These are phyloP conservation scores for Alloscopus bannaensis DNA, from an alignment of 2,888 invertebrate species.

Conservation along the genomic window DNA sequence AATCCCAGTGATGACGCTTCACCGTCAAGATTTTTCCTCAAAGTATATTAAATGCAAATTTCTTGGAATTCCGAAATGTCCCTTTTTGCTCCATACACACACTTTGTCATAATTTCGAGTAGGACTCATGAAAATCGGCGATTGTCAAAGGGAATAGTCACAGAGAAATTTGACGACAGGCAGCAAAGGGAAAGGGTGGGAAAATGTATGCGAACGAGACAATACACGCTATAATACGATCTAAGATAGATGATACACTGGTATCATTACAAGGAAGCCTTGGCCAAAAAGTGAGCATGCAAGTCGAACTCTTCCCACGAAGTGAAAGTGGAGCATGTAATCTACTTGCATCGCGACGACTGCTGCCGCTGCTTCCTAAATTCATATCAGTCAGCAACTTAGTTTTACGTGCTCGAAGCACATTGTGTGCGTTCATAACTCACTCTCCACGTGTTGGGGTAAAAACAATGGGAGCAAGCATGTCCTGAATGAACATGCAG, in stretches of 20 bases:
- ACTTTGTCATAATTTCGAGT: too few species aligned
- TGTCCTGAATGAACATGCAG: neutral
- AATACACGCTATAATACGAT: too few species aligned
- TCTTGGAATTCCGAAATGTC: neutral
- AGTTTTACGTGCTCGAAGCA: neutral
- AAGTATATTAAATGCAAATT: neutral
- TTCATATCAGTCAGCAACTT: neutral
- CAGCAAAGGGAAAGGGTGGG: too few species aligned
- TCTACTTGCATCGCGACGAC: neutral
- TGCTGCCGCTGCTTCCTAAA: neutral
- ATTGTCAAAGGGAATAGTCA: too few species aligned
- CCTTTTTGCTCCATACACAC: too few species aligned
- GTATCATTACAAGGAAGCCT: too few species aligned
- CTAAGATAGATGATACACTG: too few species aligned
- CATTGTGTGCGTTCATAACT: slow-evolving; percentile 8
- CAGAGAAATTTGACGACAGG: too few species aligned
- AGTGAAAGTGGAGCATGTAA: neutral
- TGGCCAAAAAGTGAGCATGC: neutral
- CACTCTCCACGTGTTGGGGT: slow-evolving; percentile 10
- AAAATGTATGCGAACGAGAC: too few species aligned
- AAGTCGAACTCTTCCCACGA: too few species aligned
- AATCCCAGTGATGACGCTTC: neutral
- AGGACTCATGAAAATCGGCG: too few species aligned
- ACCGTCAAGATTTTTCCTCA: neutral
- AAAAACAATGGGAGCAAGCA: neutral